A percentile compares a stretch with the other conserved stretches of the same genome.
These are phyloP conservation scores for Xiphias gladius DNA, from an alignment of 2,113 vertebrate species.

Conservation along the genomic window DNA sequence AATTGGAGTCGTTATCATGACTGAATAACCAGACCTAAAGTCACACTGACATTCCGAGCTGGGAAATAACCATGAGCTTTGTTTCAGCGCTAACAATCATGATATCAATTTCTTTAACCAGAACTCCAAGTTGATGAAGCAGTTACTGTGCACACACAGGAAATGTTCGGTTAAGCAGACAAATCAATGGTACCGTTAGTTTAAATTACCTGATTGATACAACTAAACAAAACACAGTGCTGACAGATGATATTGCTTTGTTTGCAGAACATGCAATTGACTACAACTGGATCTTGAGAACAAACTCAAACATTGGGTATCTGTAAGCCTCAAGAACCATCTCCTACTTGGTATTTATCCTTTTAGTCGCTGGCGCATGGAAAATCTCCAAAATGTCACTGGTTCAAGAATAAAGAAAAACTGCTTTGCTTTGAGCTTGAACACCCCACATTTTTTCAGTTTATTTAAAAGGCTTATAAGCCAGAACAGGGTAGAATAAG, in stretches of 20 bases:
- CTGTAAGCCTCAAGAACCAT: neutral
- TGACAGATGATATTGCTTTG: slow-evolving; percentile 3
- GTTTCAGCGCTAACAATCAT: neutral
- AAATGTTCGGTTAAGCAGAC: neutral
- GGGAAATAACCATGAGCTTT: neutral
- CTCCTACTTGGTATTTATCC: neutral
- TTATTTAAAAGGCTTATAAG: too few species aligned
- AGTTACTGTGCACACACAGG: slow-evolving; percentile 1
- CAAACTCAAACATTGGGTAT: neutral
- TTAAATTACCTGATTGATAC: slow-evolving; percentile 16
- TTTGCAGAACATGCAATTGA: slow-evolving; percentile 9
- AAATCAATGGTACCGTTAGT: slow-evolving; percentile 1
- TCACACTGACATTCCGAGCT: neutral
- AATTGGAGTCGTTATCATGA: neutral
- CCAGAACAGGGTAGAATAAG: too few species aligned
- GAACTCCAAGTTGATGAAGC: neutral
- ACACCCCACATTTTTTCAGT: neutral
- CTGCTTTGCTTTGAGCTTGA: neutral
- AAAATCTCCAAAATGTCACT: neutral
- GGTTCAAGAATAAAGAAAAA: neutral
- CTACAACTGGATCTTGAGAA: slow-evolving; percentile 1
- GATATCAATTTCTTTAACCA: neutral
- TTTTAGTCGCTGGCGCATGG: neutral
- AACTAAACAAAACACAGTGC: slow-evolving; percentile 14
- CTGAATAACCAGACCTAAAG: neutral